Conservation (phyloP, 2,888 invertebrate genomes). For the Phoronis australis region DNA sequence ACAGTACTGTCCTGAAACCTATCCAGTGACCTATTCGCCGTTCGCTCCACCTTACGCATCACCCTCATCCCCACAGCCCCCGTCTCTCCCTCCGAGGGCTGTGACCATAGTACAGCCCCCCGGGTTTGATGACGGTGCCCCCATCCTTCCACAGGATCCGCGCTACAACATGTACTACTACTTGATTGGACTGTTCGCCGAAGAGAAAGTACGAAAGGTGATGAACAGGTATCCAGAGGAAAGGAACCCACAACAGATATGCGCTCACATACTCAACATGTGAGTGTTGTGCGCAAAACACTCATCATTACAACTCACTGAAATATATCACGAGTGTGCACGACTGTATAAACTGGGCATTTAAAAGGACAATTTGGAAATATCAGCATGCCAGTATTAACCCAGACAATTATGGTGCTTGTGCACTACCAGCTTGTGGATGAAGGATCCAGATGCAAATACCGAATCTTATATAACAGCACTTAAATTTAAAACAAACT, state of each 20-base stretch:
- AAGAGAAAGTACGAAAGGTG: conserved; percentile 79
- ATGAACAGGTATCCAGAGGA: conserved; percentile 85
- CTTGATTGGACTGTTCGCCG: conserved; percentile 84
- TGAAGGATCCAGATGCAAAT: too few relatives aligned
- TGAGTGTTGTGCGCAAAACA: too few relatives aligned
- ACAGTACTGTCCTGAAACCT: background rate
- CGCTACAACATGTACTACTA: conserved; percentile 78
- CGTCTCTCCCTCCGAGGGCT: background rate
- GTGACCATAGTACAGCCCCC: background rate
- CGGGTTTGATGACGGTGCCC: background rate
- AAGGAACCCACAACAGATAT: conserved; percentile 82
- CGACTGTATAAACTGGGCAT: too few relatives aligned
- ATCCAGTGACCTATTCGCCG: background rate
- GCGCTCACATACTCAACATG: conserved; percentile 41
- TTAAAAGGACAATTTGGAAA: too few relatives aligned
- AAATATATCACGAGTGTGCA: too few relatives aligned
- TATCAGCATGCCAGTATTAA: too few relatives aligned
- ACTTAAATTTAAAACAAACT: too few relatives aligned
- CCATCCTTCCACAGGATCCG: conserved; percentile 57
- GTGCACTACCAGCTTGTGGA: too few relatives aligned
- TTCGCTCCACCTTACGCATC: background rate
- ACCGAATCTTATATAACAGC: too few relatives aligned
- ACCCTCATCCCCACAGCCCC: background rate
- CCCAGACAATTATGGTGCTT: too few relatives aligned
- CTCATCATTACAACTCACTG: too few relatives aligned